Base-by-base conservation (phyloP, 2,797 vertebrate species). In the Denticeps clupeoides region DNA sequence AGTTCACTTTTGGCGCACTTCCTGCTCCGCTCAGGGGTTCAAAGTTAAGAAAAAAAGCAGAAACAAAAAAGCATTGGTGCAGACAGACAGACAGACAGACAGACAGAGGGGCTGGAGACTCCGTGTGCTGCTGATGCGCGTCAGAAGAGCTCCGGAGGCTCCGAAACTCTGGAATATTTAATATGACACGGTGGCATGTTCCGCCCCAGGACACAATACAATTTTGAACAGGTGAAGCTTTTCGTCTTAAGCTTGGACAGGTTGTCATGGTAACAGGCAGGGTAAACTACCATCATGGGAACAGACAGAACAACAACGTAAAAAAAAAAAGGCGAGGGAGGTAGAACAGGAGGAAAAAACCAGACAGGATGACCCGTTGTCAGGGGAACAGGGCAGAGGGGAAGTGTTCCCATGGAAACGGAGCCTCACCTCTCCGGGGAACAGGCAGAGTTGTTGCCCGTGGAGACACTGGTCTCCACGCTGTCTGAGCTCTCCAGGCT, bases 401-500 rank as follows among this genome's bases (percentile, higher is more conserved):
- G 25, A 37, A 61, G 43, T 41, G 55, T 67, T 63, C 60, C 60
- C 60, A 60, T 63, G 60, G 61, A 59, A 62, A 66, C 64, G 54
- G 62, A 67, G 63, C 71, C 74, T 79, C 76, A 85, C 83, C 83
- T 84, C 79, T 85, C 83, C 22, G 83, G 82, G 61, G 79, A 94
- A 72, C 90, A 97, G 54, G 86, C 87, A 0, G 91, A 97, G 75
- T 88, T 79, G 69, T 77, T 91, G 57, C 91, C 85, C 0, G 89
- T 84, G 60, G 94, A 98, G 74, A 94, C 77, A 71, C 87, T 96
- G 78, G 94, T 99, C 65, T 98, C 95, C 81, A 93, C 50, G 71
- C 94, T 99, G 85, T 99, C 93, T 0, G 94, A 99, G 75, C 94
- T 99, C 78, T 97, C 94, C 74, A 98, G 76, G 67, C 95, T 99